Percentiles rank a stretch among this genome's conserved stretches.
phyloP scores from a whole-genome alignment of 2,797 vertebrate genomes.

The Pangasius krempfi region DNA sequence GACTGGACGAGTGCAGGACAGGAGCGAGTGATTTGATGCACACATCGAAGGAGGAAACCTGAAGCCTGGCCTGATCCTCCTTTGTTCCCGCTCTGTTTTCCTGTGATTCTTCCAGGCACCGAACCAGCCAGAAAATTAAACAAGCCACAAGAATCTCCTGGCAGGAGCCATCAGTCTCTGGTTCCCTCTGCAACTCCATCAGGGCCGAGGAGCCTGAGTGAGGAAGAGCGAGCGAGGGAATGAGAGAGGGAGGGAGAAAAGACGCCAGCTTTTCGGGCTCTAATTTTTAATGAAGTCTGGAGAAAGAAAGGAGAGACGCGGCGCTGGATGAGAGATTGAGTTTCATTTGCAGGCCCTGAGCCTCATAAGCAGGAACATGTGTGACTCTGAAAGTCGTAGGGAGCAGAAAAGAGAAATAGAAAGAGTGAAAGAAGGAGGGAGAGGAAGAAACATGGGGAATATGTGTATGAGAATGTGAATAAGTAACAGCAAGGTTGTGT shows the following conservation, averaged over 20 bases:
- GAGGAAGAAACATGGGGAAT: conserved; percentile 44
- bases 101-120: conserved; percentile 41
- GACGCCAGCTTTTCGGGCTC: conserved; percentile 51
- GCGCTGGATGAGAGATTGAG: conserved; percentile 64
- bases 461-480: not conserved
- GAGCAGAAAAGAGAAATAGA: conserved; percentile 2
- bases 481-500: conserved; percentile 48
- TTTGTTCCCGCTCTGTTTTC: conserved; percentile 46
- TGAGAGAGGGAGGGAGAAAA: conserved; percentile 20
- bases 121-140: conserved; percentile 56
- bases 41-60: not conserved
- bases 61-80: conserved; percentile 17
- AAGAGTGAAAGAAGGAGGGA: conserved; percentile 30
- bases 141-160: conserved; percentile 58
- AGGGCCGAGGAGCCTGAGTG: not conserved
- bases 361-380: conserved; percentile 77
- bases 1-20: conserved; percentile 53
- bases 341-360: conserved; percentile 71
- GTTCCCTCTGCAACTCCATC: conserved; percentile 30
- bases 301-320: conserved; percentile 68
- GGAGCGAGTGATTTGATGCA: conserved; percentile 15
- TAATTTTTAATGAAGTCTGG: conserved; percentile 69
- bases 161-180: conserved; percentile 32
- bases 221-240: not conserved
- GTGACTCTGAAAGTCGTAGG: conserved; percentile 62